phyloP scores from a whole-genome alignment of 2,888 invertebrate species.

The Machimus atricapillus region DNA sequence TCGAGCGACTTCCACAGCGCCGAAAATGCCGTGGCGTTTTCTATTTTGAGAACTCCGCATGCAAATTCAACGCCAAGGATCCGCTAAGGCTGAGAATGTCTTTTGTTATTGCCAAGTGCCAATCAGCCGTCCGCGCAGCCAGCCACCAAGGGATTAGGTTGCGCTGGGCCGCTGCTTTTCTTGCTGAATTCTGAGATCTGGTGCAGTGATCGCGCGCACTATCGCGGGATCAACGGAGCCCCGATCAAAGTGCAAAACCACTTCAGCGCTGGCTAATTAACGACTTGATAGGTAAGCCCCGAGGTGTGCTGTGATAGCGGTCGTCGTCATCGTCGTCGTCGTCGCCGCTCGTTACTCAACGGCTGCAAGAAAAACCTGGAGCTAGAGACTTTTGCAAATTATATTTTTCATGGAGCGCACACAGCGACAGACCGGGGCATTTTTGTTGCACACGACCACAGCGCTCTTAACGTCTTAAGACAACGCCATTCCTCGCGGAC shows the following conservation, averaged over 20 bases:
- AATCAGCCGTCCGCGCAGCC: neutral
- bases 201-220: neutral
- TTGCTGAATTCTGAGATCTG: neutral
- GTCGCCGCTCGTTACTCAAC: constrained; percentile 2
- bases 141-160: neutral
- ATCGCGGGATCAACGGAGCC: neutral
- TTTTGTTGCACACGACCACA: neutral
- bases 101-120: neutral
- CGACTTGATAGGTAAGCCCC: constrained; percentile 1
- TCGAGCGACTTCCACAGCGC: neutral
- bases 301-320: neutral
- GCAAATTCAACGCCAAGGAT: neutral
- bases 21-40: neutral
- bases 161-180: neutral
- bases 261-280: neutral
- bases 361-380: neutral
- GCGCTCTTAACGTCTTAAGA: too few species aligned
- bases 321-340: neutral
- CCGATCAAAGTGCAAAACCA: constrained; percentile 23
- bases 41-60: neutral
- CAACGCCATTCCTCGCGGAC: neutral
- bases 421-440: neutral
- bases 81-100: neutral
- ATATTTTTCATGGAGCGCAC: neutral
- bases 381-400: neutral